A percentile compares a stretch with the other conserved stretches of the same genome.
These are phyloP conservation scores for Tauraco hartlaubi DNA, from an alignment of 2,797 vertebrate species.

Conservation along the genomic window DNA sequence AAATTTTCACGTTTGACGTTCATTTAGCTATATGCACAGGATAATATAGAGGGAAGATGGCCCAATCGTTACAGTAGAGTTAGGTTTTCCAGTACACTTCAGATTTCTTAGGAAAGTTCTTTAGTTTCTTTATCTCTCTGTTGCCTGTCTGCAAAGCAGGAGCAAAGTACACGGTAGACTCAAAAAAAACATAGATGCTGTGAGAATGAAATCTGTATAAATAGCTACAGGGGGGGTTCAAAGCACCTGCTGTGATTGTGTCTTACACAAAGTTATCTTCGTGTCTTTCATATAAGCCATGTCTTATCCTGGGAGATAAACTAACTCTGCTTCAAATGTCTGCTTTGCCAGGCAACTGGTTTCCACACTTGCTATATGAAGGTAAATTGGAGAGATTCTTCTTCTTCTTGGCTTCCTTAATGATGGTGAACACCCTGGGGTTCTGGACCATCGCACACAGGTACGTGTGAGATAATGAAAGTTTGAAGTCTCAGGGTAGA, in stretches of 20 bases:
- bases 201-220: neutral
- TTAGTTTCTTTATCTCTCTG: neutral
- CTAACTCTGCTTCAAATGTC: slow-evolving; percentile 12
- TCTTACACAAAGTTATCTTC: neutral
- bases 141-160: neutral
- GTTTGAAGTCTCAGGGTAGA: neutral
- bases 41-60: neutral
- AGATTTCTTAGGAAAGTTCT: neutral
- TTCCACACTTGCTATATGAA: slow-evolving; percentile 87
- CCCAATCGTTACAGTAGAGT: neutral
- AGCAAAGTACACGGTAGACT: neutral
- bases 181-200: neutral
- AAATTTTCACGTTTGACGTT: neutral
- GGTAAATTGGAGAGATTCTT: slow-evolving; percentile 94
- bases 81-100: neutral
- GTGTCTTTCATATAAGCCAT: neutral
- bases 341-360: slow-evolving; percentile 87
- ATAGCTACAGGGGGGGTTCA: neutral
- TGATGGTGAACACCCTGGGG: slow-evolving; percentile 86
- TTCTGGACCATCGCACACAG: slow-evolving; percentile 90
- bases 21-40: neutral
- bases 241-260: neutral
- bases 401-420: slow-evolving; percentile 89
- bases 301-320: neutral
- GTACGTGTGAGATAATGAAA: slow-evolving; percentile 71